Evolutionary conservation across 2,888 invertebrate genomes (phyloP), one percentile per base, ranked within the genome.

Genomic region (Drosophila neonasuta): DNA sequence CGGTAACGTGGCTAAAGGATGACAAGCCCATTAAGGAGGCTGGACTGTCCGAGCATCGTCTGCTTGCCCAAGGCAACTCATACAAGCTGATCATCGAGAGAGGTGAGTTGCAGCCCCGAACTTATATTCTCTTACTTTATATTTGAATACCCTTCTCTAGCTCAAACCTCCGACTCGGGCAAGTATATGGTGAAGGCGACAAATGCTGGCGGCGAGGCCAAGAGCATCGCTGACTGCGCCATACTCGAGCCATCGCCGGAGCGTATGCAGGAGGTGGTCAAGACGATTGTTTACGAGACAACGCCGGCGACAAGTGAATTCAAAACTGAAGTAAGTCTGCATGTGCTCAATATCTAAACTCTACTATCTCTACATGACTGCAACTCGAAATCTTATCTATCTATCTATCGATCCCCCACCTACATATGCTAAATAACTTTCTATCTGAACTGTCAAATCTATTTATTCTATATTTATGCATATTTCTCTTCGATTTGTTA

Each of bases 201-300:
- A 0, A 96, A 96, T 88, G 92, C 94, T 54, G 95, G 94, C 15
- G 96, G 96, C n/a, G 95, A 95, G 91, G 95, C 95, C n/a, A 94
- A 94, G 88, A 95, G 95, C 90, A 94, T 95, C 71, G 96, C 96
- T 8, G 95, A 96, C 87, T 94, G 96, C 76, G 93, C 94, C 62
- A 94, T 96, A 36, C 92, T 94, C 71, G 95, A 95, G 83, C 94
- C 94, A 54, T 93, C 94, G 5, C 94, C 94, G 0, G 94, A 94
- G 73, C 93, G 93, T 11, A 93, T 94, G 93, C 92, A 94, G 13
- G 94, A 94, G 89, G 93, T 93, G 49, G 93, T 94, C 39, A 94
- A 94, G 89, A 94, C 94, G 9, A 92, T 94, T 36, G 92, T 94
- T 46, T 94, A 93, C 79, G 94, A 94, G 71, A 77, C 87, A 24